Conservation (phyloP, 2,888 invertebrate genomes). For the Callimorpha dominula region DNA sequence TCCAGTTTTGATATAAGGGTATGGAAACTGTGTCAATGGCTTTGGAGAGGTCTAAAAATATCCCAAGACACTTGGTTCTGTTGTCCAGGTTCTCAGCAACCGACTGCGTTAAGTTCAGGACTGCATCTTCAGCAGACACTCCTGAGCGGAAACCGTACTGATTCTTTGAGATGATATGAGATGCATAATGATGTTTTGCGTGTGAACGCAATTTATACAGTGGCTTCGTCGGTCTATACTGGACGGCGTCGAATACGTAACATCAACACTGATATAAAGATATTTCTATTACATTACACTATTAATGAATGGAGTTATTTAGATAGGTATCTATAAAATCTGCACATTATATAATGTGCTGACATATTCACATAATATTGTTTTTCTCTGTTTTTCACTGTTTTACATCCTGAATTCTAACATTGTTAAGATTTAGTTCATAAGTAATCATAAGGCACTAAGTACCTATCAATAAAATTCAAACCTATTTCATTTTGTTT, state of each 20-base stretch:
- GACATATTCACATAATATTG: conserved; percentile 50
- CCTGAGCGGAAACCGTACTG: no score
- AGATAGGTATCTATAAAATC: conserved; percentile 19
- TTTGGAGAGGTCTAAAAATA: no score
- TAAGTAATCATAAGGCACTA: conserved; percentile 79
- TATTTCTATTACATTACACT: not conserved
- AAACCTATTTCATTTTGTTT: no score
- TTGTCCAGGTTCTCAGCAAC: no score
- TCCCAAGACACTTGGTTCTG: no score
- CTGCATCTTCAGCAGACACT: no score
- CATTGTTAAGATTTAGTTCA: conserved; percentile 52
- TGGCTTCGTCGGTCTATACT: not conserved
- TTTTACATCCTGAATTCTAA: conserved; percentile 52
- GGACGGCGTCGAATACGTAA: not conserved
- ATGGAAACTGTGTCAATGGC: no score
- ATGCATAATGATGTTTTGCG: not conserved
- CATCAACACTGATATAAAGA: no score
- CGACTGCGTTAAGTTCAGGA: no score
- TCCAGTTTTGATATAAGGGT: no score
- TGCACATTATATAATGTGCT: conserved; percentile 41
- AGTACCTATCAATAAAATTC: conserved; percentile 50
- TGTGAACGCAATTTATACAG: not conserved
- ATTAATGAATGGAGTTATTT: conserved; percentile 37
- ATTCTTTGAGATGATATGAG: no score
- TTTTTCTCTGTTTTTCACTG: conserved; percentile 55